A percentile compares a stretch with the other conserved stretches of the same genome.
phyloP scores from a whole-genome alignment of 1,140 invertebrate genomes.

The Marisa cornuarietis region DNA sequence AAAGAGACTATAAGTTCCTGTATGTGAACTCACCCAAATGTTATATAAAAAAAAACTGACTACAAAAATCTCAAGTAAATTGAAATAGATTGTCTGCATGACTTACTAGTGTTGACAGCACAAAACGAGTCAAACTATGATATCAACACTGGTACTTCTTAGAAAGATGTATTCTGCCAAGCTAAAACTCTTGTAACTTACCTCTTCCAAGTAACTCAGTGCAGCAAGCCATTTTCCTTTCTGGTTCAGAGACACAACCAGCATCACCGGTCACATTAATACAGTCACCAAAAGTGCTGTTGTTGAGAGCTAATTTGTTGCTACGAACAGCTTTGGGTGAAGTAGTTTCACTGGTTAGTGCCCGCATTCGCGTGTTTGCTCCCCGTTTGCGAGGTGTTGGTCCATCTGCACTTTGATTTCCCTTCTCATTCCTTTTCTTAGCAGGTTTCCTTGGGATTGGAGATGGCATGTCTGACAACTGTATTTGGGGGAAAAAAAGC shows the following conservation, averaged over 20 bases:
- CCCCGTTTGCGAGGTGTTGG: conserved; percentile 14
- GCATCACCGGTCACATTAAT: background rate
- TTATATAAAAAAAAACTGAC: background rate
- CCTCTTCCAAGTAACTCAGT: conserved; percentile 53
- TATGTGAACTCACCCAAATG: too few species aligned
- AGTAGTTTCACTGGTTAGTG: conserved; percentile 11
- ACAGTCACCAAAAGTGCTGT: conserved; percentile 2
- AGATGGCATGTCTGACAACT: conserved; percentile 25
- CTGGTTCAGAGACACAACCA: conserved; percentile 12
- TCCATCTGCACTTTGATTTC: conserved; percentile 17
- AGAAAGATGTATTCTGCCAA: conserved; percentile 1
- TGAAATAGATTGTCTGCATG: background rate
- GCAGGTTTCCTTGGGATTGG: conserved; percentile 21
- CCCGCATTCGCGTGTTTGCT: conserved; percentile 24
- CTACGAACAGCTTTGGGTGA: conserved; percentile 4
- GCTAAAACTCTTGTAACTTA: conserved; percentile 17
- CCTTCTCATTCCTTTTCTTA: conserved; percentile 11
- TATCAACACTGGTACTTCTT: background rate
- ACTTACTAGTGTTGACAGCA: background rate
- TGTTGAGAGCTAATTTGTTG: background rate
- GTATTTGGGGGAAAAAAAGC: background rate
- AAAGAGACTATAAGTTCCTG: too few species aligned
- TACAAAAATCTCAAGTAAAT: background rate
- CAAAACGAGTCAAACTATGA: background rate
- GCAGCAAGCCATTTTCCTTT: conserved; percentile 34